Conservation (phyloP, 2,888 invertebrate genomes). For the Hypsopygia costalis region DNA sequence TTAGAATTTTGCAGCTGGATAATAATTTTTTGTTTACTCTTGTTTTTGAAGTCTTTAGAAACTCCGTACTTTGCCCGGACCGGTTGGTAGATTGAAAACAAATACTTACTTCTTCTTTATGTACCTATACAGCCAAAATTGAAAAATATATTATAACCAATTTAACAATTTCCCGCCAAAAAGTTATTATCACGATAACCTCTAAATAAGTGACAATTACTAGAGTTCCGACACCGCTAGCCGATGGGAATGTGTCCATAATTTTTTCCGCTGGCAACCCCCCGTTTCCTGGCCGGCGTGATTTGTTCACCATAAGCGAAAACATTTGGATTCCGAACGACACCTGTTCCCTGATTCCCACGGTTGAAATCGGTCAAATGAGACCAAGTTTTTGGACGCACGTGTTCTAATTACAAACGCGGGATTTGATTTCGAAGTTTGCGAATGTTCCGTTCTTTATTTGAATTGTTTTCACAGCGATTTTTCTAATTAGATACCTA, state of each 20-base stretch:
- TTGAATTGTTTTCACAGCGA: conserved; percentile 12
- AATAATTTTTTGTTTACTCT: too few relatives aligned
- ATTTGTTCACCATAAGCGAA: conserved; percentile 53
- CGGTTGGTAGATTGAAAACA: too few relatives aligned
- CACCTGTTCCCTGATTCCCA: conserved; percentile 67
- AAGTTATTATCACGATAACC: too few relatives aligned
- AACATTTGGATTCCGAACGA: conserved; percentile 51
- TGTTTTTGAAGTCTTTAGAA: too few relatives aligned
- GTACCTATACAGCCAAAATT: too few relatives aligned
- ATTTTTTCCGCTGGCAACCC: conserved; percentile 33
- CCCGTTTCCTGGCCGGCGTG: conserved; percentile 58
- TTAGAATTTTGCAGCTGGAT: too few relatives aligned
- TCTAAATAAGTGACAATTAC: too few relatives aligned
- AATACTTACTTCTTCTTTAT: too few relatives aligned
- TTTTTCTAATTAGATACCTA: conserved; percentile 3
- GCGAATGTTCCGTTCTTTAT: conserved; percentile 21
- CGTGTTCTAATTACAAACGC: conserved; percentile 43
- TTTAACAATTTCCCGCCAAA: too few relatives aligned
- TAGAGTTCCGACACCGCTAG: background rate
- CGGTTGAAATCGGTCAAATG: conserved; percentile 37
- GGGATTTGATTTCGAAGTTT: conserved; percentile 24
- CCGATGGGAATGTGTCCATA: conserved; percentile 35
- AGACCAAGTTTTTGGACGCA: conserved; percentile 30
- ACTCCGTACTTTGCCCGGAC: too few relatives aligned
- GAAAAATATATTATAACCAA: too few relatives aligned